phyloP scores from a whole-genome alignment of 92 coral and sea anemone genomes.

The Palythoa grandiflora region DNA sequence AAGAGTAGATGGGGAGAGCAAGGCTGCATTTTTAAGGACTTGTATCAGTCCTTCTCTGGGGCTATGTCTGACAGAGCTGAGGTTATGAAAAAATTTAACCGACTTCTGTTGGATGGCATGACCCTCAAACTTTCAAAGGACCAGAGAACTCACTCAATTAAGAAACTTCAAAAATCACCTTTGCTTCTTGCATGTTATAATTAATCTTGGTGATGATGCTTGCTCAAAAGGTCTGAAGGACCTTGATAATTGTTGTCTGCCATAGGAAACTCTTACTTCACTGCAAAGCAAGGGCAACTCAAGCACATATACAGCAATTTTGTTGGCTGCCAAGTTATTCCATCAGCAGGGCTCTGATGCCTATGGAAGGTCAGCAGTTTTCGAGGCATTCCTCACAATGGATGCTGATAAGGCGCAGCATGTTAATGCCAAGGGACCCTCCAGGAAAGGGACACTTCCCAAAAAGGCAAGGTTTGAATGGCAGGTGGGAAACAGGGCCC shows the following conservation, averaged over 20 bases:
- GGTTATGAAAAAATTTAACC: conserved; percentile 22
- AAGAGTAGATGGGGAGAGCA: conserved; percentile 17
- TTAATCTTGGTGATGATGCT: background rate
- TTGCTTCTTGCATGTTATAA: background rate
- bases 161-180: background rate
- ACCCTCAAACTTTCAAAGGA: background rate
- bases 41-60: too few species aligned
- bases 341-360: background rate
- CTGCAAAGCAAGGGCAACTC: conserved; percentile 17
- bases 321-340: background rate
- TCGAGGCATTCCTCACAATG: background rate
- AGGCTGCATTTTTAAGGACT: background rate
- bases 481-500: conserved; percentile 42
- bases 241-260: conserved; percentile 11
- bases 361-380: background rate
- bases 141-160: background rate
- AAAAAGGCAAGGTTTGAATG: conserved; percentile 29
- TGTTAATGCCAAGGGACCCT: background rate
- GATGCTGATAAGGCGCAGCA: background rate
- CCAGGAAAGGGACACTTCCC: conserved; percentile 28
- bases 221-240: conserved; percentile 1
- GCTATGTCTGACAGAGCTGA: conserved; percentile 29
- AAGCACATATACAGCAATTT: conserved; percentile 13
- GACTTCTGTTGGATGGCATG: background rate
- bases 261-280: conserved; percentile 5